These are phyloP conservation scores for Oscheius sp. DNA, from an alignment of 2,888 invertebrate species.

Conservation along the genomic window DNA sequence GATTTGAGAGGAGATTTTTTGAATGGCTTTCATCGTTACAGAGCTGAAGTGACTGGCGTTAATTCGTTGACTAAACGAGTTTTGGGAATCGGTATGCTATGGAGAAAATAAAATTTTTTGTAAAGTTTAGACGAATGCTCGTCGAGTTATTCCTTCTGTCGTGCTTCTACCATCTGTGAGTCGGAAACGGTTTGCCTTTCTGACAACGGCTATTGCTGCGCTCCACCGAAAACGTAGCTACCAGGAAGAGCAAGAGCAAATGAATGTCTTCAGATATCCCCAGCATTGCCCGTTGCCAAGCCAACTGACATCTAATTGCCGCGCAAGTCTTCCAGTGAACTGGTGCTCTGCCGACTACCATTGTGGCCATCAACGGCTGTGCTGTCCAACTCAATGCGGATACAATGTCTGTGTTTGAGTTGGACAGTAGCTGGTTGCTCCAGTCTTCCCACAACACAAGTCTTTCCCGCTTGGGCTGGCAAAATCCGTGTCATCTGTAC, in stretches of 20 bases:
- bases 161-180: conserved; percentile 16
- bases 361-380: neutral
- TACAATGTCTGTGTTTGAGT: conserved; percentile 27
- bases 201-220: conserved; percentile 16
- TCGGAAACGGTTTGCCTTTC: conserved; percentile 16
- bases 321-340: neutral
- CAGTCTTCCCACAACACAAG: neutral
- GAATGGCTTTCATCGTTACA: conserved; percentile 7
- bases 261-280: too few relatives aligned
- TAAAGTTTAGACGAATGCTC: conserved; percentile 17
- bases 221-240: conserved; percentile 9
- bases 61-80: conserved; percentile 14
- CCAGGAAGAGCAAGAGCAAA: neutral
- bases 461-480: neutral
- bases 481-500: conserved; percentile 22
- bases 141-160: conserved; percentile 15
- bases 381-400: conserved; percentile 17
- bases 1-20: conserved; percentile 4
- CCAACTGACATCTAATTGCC: neutral
- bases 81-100: conserved; percentile 23
- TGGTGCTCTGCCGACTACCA: conserved; percentile 18
- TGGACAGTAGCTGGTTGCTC: too few relatives aligned
- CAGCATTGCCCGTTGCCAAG: conserved; percentile 2
- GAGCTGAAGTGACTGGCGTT: conserved; percentile 12
- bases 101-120: too few relatives aligned